phyloP scores from a whole-genome alignment of 2,797 vertebrate genomes.

The Erpetoichthys calabaricus region DNA sequence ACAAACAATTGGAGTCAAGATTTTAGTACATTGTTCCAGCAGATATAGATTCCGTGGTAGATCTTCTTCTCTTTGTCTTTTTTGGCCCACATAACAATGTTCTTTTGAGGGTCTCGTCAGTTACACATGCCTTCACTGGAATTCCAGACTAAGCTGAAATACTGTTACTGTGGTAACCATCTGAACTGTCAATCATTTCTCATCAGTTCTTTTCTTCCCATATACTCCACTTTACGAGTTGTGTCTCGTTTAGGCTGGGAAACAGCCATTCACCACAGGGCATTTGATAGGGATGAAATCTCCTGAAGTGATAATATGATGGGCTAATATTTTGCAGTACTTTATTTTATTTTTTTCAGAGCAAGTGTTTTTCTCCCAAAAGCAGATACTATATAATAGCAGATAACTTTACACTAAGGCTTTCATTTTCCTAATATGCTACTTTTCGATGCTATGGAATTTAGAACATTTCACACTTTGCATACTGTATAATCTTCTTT shows the following conservation, averaged over 20 bases:
- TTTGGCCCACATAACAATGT: slow-evolving; percentile 45
- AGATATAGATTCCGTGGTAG: slow-evolving; percentile 17
- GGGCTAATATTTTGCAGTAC: too few species aligned
- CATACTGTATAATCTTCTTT: too few species aligned
- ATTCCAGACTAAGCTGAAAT: slow-evolving; percentile 52
- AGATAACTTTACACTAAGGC: too few species aligned
- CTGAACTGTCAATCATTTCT: slow-evolving; percentile 62
- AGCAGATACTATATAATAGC: too few species aligned
- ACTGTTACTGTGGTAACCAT: slow-evolving; percentile 59
- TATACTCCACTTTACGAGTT: slow-evolving; percentile 51
- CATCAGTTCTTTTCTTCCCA: slow-evolving; percentile 51
- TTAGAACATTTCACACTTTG: too few species aligned
- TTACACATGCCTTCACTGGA: slow-evolving; percentile 43
- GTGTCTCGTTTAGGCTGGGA: slow-evolving; percentile 52
- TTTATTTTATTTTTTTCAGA: too few species aligned
- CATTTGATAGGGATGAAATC: slow-evolving; percentile 38
- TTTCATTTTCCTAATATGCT: too few species aligned
- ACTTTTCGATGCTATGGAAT: too few species aligned
- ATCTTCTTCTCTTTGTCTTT: slow-evolving; percentile 38
- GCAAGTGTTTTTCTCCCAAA: too few species aligned
- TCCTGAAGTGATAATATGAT: slow-evolving; percentile 46
- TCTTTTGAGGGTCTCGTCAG: slow-evolving; percentile 48
- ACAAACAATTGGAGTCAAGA: background rate
- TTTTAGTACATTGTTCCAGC: background rate
- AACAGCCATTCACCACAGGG: slow-evolving; percentile 42